These are phyloP conservation scores for Nettapus auritus DNA, from an alignment of 2,113 vertebrate species.

Conservation along the genomic window DNA sequence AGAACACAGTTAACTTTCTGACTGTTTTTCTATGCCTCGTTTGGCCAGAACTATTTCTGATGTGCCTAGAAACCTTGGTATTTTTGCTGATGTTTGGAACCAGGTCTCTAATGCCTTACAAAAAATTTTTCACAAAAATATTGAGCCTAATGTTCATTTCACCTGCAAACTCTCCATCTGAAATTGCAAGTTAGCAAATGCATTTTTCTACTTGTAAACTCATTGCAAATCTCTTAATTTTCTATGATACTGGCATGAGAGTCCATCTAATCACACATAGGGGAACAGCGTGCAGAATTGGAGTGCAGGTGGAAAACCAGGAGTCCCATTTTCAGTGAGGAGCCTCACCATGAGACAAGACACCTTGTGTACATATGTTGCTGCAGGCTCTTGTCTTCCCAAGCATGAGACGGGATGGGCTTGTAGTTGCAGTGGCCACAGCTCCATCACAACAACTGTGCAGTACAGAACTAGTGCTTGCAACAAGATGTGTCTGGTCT, in stretches of 20 bases:
- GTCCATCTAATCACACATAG: background rate
- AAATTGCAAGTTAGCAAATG: background rate
- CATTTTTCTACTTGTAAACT: background rate
- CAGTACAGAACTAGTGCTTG: background rate
- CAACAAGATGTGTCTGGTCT: background rate
- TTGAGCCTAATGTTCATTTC: background rate
- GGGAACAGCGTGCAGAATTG: background rate
- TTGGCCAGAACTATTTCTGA: background rate
- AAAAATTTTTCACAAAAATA: background rate
- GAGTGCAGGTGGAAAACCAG: background rate
- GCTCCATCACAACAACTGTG: background rate
- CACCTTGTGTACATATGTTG: fast-evolving
- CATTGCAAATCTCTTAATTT: background rate
- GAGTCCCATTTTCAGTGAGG: background rate
- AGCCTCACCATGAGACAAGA: background rate
- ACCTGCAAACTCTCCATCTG: background rate
- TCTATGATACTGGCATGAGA: background rate
- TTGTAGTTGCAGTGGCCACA: background rate
- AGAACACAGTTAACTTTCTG: background rate
- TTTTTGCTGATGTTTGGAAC: background rate
- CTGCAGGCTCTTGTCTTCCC: background rate
- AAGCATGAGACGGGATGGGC: fast-evolving
- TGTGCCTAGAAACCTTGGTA: background rate
- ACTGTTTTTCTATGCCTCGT: background rate
- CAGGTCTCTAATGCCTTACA: background rate